Evolutionary conservation across 2,888 invertebrate genomes (phyloP).

Genomic region (Hedychridium roseum): DNA sequence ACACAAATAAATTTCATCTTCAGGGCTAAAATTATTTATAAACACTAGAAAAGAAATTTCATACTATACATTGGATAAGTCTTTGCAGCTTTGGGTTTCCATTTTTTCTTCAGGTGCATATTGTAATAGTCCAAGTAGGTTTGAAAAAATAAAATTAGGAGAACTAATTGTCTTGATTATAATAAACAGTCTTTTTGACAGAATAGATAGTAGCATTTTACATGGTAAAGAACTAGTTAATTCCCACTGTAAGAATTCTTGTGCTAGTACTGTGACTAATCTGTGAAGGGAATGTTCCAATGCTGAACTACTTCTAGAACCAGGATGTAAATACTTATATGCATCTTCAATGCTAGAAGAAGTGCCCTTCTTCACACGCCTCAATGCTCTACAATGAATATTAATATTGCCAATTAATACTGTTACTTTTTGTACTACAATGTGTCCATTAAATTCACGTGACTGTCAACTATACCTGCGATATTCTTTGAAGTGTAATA

Average conservation of each 20-base stretch:
- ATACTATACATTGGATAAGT: too few relatives aligned
- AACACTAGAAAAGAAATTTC: too few relatives aligned
- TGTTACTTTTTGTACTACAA: too few relatives aligned
- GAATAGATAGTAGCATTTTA: slow-evolving; percentile 69
- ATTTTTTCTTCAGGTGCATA: slow-evolving; percentile 12
- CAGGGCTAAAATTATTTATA: too few relatives aligned
- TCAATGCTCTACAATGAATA: slow-evolving; percentile 40
- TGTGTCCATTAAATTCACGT: too few relatives aligned
- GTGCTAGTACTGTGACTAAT: slow-evolving; percentile 67
- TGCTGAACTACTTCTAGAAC: slow-evolving; percentile 51
- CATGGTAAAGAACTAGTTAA: slow-evolving; percentile 74
- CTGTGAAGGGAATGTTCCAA: slow-evolving; percentile 70
- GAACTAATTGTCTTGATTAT: slow-evolving; percentile 44
- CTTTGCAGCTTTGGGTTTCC: too few relatives aligned
- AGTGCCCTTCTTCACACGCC: slow-evolving; percentile 51
- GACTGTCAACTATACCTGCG: slow-evolving; percentile 64
- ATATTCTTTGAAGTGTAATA: slow-evolving; percentile 73
- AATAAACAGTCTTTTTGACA: slow-evolving; percentile 69
- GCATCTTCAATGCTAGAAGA: slow-evolving; percentile 49
- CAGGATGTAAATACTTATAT: slow-evolving; percentile 53
- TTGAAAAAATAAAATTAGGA: slow-evolving; percentile 48
- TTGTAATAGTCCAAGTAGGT: slow-evolving; percentile 37
- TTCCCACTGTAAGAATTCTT: slow-evolving; percentile 74
- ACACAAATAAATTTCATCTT: too few relatives aligned
- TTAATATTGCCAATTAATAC: background rate